These are phyloP conservation scores for Neuroscelio doddi DNA, from an alignment of 2,888 invertebrate genomes.

Conservation along the genomic window DNA sequence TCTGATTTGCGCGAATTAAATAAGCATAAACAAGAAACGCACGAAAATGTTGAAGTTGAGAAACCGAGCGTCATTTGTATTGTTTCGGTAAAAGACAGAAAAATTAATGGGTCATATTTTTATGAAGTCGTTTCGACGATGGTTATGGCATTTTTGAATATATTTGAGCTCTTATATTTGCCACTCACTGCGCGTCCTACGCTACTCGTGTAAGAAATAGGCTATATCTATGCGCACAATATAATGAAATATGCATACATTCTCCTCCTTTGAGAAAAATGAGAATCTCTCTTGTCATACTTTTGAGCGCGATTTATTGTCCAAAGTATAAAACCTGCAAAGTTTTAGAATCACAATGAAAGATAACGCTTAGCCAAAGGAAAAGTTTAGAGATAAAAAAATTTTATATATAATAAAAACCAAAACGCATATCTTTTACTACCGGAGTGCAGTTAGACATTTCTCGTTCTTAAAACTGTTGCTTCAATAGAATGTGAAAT, in stretches of 20 bases:
- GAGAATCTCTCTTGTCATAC: conserved; percentile 42
- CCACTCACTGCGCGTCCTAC: conserved; percentile 18
- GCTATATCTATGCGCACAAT: conserved; percentile 36
- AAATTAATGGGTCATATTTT: conserved; percentile 13
- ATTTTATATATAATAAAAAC: too few relatives aligned
- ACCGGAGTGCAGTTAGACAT: too few relatives aligned
- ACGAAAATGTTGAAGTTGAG: too few relatives aligned
- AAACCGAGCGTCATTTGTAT: too few relatives aligned
- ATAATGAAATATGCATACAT: conserved; percentile 46
- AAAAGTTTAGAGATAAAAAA: not conserved
- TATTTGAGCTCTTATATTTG: conserved; percentile 33
- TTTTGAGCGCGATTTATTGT: conserved; percentile 42
- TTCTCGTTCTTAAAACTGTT: too few relatives aligned
- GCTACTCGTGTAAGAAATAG: conserved; percentile 37
- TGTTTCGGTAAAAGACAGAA: too few relatives aligned
- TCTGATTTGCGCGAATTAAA: too few relatives aligned
- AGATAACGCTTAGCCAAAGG: conserved; percentile 25
- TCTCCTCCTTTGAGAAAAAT: conserved; percentile 38
- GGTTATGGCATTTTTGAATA: conserved; percentile 18
- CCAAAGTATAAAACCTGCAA: conserved; percentile 37
- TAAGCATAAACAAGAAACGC: too few relatives aligned
- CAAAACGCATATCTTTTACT: too few relatives aligned
- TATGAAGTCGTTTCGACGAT: conserved; percentile 30
- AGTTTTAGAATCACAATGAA: conserved; percentile 38
- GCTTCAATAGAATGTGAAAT: too few relatives aligned